These are phyloP conservation scores for Drosophila phalerata DNA, from an alignment of 2,888 invertebrate species.

Conservation along the genomic window DNA sequence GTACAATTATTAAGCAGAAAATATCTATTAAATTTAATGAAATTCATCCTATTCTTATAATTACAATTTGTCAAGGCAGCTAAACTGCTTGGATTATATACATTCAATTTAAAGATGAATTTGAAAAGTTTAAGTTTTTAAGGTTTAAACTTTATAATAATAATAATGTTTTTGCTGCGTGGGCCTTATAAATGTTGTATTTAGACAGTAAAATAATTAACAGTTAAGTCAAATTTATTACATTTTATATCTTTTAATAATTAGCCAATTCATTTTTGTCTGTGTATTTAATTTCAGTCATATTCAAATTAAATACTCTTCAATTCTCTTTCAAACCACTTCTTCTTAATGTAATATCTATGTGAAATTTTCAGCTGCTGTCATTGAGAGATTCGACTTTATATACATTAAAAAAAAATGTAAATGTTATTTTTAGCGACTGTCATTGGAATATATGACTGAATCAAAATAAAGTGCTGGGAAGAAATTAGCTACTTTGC, in stretches of 20 bases:
- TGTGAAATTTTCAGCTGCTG: background rate
- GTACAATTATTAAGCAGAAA: background rate
- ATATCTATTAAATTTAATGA: background rate
- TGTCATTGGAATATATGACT: background rate
- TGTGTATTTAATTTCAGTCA: background rate
- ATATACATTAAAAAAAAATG: background rate
- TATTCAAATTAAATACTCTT: too few relatives aligned
- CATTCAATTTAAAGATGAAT: background rate
- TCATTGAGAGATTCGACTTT: background rate
- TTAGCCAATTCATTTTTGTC: too few relatives aligned
- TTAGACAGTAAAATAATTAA: too few relatives aligned
- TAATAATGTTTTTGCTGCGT: too few relatives aligned
- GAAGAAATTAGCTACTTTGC: background rate
- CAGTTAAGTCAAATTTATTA: too few relatives aligned
- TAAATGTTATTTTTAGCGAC: background rate
- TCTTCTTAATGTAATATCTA: too few relatives aligned
- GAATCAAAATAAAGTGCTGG: conserved; percentile 1
- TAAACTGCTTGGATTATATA: background rate
- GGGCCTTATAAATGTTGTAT: too few relatives aligned
- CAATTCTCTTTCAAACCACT: too few relatives aligned
- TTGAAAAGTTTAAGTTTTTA: too few relatives aligned
- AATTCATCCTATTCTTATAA: background rate
- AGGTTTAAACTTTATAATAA: too few relatives aligned
- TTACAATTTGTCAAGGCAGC: background rate
- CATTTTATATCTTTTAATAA: too few relatives aligned